Evolutionary conservation across 2,113 vertebrate genomes (phyloP).

Genomic region (Aegotheles bennettii): DNA sequence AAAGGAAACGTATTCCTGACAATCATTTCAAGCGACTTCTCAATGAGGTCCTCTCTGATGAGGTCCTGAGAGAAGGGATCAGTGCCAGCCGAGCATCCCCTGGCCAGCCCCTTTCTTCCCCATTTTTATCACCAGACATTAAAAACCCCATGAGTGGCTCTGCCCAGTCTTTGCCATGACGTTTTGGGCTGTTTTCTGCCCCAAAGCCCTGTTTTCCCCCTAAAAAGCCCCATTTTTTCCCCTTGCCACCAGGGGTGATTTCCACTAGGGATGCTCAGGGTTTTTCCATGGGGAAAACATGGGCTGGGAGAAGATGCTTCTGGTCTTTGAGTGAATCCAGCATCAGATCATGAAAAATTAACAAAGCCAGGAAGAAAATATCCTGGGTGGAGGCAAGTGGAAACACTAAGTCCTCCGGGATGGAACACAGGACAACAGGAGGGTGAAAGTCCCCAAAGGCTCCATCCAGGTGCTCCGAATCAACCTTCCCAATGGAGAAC

Average conservation of each 20-base stretch:
- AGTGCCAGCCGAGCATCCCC: not conserved
- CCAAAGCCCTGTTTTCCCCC: not conserved
- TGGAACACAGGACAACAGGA: not conserved
- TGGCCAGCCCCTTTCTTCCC: accelerated
- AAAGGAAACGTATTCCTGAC: not conserved
- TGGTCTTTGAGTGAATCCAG: not conserved
- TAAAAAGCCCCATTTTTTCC: accelerated
- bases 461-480: not conserved
- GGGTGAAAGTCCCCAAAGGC: not conserved
- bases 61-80: not conserved
- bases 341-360: accelerated
- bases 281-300: accelerated
- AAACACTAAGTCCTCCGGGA: accelerated
- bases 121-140: not conserved
- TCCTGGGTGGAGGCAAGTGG: accelerated
- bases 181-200: not conserved
- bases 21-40: accelerated
- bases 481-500: not conserved
- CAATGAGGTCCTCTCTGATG: accelerated
- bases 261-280: not conserved
- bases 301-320: not conserved
- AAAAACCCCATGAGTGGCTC: not conserved
- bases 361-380: not conserved
- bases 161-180: not conserved
- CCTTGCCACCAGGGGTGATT: not conserved